These are phyloP conservation scores for Microctenopoma stevenorrisi DNA, from an alignment of 2,797 vertebrate genomes.

Conservation along the genomic window DNA sequence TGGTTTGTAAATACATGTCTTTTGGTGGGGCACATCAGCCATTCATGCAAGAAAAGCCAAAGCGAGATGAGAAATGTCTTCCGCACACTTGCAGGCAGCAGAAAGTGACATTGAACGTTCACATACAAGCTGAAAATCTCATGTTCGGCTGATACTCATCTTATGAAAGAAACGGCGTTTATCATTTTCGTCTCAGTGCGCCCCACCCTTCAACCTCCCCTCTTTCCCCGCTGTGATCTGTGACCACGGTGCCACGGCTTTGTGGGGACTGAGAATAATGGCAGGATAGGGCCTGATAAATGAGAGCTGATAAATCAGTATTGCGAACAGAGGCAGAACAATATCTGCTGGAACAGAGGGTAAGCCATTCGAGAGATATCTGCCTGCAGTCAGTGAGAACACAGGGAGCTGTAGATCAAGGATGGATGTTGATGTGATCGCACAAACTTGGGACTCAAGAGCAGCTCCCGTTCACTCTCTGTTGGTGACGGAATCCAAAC, in stretches of 20 bases:
- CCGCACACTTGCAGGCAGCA: constrained; percentile 29
- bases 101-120: constrained; percentile 71
- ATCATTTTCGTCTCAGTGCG: constrained; percentile 48
- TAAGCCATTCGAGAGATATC: constrained; percentile 55
- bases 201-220: background rate
- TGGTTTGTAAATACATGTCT: constrained; percentile 65
- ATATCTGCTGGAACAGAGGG: constrained; percentile 73
- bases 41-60: constrained; percentile 65
- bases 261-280: constrained; percentile 67
- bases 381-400: constrained; percentile 50
- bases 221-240: background rate
- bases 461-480: constrained; percentile 27
- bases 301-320: constrained; percentile 73
- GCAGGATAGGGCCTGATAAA: constrained; percentile 70
- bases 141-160: constrained; percentile 69
- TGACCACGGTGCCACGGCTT: constrained; percentile 56
- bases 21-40: constrained; percentile 65
- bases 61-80: constrained; percentile 67
- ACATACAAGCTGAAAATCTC: constrained; percentile 64
- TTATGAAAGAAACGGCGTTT: constrained; percentile 62
- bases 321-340: constrained; percentile 63
- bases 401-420: constrained; percentile 65
- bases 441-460: constrained; percentile 14
- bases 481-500: constrained; percentile 47
- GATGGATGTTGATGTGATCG: constrained; percentile 26